Evolutionary conservation across 2,113 vertebrate genomes (phyloP).

Genomic region (Thamnaconus septentrionalis): DNA sequence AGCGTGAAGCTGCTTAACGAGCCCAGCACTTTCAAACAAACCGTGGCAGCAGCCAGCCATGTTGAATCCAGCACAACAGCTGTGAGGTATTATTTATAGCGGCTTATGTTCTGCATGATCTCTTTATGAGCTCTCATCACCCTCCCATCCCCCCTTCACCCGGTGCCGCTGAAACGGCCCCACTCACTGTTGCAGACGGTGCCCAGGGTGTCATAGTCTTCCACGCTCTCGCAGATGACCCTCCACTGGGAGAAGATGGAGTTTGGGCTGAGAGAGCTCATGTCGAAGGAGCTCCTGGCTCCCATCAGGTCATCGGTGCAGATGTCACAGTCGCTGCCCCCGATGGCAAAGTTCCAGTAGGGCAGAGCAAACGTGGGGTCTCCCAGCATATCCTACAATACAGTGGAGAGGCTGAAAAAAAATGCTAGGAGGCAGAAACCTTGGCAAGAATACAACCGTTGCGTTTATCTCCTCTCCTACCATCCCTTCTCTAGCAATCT

Average conservation of each 20-base stretch:
- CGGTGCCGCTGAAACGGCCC: conserved; percentile 41
- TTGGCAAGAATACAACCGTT: too few species aligned
- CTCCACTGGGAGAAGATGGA: conserved; percentile 92
- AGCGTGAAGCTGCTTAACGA: conserved; percentile 17
- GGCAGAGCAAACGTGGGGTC: conserved; percentile 88
- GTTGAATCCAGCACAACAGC: conserved; percentile 63
- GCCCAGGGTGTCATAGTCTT: conserved; percentile 90
- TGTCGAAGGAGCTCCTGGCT: conserved; percentile 86
- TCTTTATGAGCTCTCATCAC: conserved; percentile 55
- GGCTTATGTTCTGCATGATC: conserved; percentile 63
- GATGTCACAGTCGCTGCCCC: conserved; percentile 88
- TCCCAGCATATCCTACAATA: conserved; percentile 84
- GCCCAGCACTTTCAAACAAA: conserved; percentile 43
- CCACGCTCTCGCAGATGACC: conserved; percentile 87
- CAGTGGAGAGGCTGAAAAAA: not conserved
- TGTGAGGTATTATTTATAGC: conserved; percentile 67
- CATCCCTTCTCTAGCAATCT: conserved; percentile 4
- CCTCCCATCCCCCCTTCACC: conserved; percentile 59
- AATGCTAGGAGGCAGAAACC: not conserved
- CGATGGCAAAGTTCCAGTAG: conserved; percentile 97
- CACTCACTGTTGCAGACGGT: conserved; percentile 95
- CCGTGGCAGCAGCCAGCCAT: conserved; percentile 40
- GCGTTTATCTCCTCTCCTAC: not conserved
- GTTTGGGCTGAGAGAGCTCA: conserved; percentile 85
- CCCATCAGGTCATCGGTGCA: conserved; percentile 93